phyloP scores from a whole-genome alignment of 1,140 invertebrate genomes.

The Leptinotarsa undecemlineata region DNA sequence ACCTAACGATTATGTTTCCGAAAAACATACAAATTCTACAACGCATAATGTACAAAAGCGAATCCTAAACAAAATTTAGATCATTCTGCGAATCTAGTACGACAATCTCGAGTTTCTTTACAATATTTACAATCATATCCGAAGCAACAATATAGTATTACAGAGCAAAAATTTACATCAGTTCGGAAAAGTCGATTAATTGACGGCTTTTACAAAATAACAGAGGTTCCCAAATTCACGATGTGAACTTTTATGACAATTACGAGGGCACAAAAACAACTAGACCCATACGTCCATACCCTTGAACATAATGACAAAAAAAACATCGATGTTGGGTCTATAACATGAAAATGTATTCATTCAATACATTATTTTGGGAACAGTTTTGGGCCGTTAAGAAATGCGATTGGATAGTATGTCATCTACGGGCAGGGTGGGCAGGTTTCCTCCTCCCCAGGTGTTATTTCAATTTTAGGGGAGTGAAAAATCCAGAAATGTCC shows the following conservation, averaged over 20 bases:
- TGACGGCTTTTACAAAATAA: conserved; percentile 28
- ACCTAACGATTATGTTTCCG: conserved; percentile 38
- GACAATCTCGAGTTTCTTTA: conserved; percentile 27
- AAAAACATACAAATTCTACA: conserved; percentile 35
- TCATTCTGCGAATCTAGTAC: conserved; percentile 25
- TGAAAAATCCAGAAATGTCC: too few relatives aligned
- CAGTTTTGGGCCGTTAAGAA: too few relatives aligned
- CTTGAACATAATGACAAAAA: too few relatives aligned
- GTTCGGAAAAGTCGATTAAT: conserved; percentile 29
- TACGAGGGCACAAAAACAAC: too few relatives aligned
- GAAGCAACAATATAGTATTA: conserved; percentile 13
- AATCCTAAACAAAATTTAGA: conserved; percentile 21
- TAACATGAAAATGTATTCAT: too few relatives aligned
- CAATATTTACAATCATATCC: conserved; percentile 25
- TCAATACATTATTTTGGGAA: too few relatives aligned
- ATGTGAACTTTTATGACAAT: background rate
- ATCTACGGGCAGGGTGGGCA: too few relatives aligned
- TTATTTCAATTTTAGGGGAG: too few relatives aligned
- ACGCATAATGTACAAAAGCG: conserved; percentile 39
- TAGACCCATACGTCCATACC: too few relatives aligned
- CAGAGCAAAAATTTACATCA: conserved; percentile 31
- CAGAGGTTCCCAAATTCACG: background rate
- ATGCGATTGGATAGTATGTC: too few relatives aligned
- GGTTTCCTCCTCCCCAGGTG: too few relatives aligned
- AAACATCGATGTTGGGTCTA: too few relatives aligned